These are phyloP conservation scores for Hassar affinis DNA, from an alignment of 2,113 vertebrate genomes.

Conservation along the genomic window DNA sequence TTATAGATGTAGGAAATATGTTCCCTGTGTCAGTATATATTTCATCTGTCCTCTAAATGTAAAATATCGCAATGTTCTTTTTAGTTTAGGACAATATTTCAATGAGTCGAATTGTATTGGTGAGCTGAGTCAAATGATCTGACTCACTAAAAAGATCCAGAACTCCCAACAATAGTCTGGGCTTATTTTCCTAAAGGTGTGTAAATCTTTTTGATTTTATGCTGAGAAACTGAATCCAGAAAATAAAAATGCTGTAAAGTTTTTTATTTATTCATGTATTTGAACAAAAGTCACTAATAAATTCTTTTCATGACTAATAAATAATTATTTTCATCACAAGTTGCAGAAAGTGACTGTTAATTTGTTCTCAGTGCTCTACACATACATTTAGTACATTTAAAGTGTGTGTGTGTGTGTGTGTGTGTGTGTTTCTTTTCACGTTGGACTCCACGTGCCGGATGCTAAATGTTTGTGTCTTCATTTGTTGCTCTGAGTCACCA, in stretches of 20 bases:
- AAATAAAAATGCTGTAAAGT: neutral
- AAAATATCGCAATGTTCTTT: neutral
- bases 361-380: neutral
- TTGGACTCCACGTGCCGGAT: neutral
- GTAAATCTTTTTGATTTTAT: neutral
- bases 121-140: neutral
- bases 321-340: neutral
- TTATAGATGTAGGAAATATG: neutral
- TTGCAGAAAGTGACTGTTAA: neutral
- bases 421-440: neutral
- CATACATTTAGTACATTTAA: too few relatives aligned
- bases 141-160: neutral
- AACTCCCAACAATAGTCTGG: neutral
- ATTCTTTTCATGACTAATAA: neutral
- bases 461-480: conserved; percentile 6
- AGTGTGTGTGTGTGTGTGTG: neutral
- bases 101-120: neutral
- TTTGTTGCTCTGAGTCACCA: neutral
- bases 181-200: neutral
- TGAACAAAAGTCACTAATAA: neutral
- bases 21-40: neutral
- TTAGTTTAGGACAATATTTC: neutral
- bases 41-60: neutral
- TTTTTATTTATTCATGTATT: neutral
- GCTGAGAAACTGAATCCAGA: neutral